Percentiles rank a stretch among this genome's conserved stretches.
Evolutionary conservation across 2,113 vertebrate species (phyloP).

Genomic region (Pollimyrus isidori): DNA sequence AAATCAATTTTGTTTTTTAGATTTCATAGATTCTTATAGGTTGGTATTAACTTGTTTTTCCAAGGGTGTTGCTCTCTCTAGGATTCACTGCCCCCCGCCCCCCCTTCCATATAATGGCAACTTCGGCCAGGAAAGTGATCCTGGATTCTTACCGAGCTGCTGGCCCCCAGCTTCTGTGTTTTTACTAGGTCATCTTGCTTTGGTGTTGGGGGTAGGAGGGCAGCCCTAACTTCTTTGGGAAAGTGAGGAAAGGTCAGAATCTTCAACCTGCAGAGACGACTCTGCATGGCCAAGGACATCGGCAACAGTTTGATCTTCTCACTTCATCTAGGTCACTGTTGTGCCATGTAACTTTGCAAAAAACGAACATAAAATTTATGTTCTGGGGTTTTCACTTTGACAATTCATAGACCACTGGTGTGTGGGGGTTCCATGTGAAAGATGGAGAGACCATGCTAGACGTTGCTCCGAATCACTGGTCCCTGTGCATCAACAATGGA

Average conservation of each 20-base stretch:
- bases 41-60: neutral
- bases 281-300: neutral
- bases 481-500: neutral
- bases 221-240: neutral
- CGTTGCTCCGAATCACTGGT: neutral
- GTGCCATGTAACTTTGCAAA: neutral
- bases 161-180: neutral
- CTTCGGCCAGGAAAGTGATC: neutral
- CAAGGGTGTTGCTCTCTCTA: neutral
- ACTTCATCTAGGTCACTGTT: neutral
- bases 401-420: neutral
- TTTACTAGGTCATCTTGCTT: neutral
- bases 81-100: neutral
- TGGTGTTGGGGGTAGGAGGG: neutral
- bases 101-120: neutral
- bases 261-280: neutral
- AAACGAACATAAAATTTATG: neutral
- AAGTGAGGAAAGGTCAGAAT: neutral
- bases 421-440: neutral
- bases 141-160: neutral
- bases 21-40: neutral
- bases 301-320: neutral
- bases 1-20: neutral
- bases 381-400: neutral
- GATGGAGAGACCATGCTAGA: neutral